Conservation (phyloP, 2,888 invertebrate species). For the Rhingia rostrata region DNA sequence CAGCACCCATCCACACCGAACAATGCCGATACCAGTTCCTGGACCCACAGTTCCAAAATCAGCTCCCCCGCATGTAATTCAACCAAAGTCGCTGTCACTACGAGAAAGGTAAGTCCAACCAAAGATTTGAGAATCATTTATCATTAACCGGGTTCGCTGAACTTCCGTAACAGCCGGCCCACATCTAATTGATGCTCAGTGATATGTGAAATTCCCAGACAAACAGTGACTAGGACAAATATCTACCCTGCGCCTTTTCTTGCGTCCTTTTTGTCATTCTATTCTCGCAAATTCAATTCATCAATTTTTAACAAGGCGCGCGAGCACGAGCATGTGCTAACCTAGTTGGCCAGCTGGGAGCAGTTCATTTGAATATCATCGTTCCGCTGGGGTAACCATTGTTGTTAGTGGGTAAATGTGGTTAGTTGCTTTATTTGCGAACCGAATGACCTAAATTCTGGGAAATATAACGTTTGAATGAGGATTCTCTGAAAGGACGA, state of each 20-base stretch:
- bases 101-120: conserved; percentile 64
- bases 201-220: conserved; percentile 42
- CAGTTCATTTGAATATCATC: conserved; percentile 61
- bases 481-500: conserved; percentile 23
- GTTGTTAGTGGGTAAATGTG: conserved; percentile 67
- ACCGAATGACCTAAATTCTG: conserved; percentile 65
- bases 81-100: conserved; percentile 66
- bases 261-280: conserved; percentile 17
- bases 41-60: conserved; percentile 65
- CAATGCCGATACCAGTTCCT: conserved; percentile 71
- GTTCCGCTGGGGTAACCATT: conserved; percentile 38
- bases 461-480: conserved; percentile 49
- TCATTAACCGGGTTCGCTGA: conserved; percentile 54
- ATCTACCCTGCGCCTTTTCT: background rate
- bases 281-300: conserved; percentile 38
- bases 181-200: conserved; percentile 10
- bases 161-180: conserved; percentile 10
- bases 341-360: conserved; percentile 53
- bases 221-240: conserved; percentile 43
- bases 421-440: conserved; percentile 65
- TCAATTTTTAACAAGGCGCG: conserved; percentile 61
- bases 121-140: conserved; percentile 45
- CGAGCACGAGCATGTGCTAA: conserved; percentile 47
- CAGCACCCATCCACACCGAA: conserved; percentile 64
- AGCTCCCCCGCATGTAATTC: conserved; percentile 61